A percentile compares a stretch with the other conserved stretches of the same genome.
Evolutionary conservation across 2,113 vertebrate species (phyloP).

Genomic region (Romanogobio albipinnatus): DNA sequence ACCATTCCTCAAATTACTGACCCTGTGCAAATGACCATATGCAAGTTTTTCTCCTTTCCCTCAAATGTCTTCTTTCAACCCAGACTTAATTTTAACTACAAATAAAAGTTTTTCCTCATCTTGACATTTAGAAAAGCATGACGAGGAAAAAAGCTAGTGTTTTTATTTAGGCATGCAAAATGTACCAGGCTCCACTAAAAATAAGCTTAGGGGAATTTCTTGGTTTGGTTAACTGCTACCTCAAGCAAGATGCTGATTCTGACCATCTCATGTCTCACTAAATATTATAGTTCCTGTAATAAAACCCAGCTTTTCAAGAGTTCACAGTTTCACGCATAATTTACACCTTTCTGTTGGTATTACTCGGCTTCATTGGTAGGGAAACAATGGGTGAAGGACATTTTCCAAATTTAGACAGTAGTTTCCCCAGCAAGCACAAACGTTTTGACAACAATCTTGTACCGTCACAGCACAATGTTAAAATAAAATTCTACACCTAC

Average conservation of each 20-base stretch:
- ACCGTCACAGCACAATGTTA: not conserved
- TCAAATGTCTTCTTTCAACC: conserved; percentile 24
- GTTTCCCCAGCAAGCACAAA: not conserved
- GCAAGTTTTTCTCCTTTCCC: conserved; percentile 51
- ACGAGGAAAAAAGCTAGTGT: conserved; percentile 67
- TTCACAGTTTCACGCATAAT: conserved; percentile 31
- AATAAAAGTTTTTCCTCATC: conserved; percentile 51
- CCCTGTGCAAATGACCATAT: conserved; percentile 62
- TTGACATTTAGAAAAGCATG: conserved; percentile 63
- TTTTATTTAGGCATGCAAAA: conserved; percentile 67
- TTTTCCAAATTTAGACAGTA: conserved; percentile 1
- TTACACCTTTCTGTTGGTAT: conserved; percentile 25
- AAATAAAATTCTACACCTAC: not conserved
- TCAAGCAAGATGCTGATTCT: conserved; percentile 55
- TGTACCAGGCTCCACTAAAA: conserved; percentile 67
- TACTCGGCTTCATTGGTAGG: conserved; percentile 1
- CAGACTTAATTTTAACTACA: conserved; percentile 68
- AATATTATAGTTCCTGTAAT: conserved; percentile 33
- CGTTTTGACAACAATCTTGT: not conserved
- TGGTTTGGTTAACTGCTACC: conserved; percentile 61
- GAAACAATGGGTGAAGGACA: not conserved
- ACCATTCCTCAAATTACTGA: conserved; percentile 61
- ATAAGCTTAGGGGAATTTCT: conserved; percentile 67
- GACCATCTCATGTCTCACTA: conserved; percentile 19
- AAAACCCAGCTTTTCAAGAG: conserved; percentile 16